These are phyloP conservation scores for Rosalia funebris DNA, from an alignment of 2,888 invertebrate species.

Conservation along the genomic window DNA sequence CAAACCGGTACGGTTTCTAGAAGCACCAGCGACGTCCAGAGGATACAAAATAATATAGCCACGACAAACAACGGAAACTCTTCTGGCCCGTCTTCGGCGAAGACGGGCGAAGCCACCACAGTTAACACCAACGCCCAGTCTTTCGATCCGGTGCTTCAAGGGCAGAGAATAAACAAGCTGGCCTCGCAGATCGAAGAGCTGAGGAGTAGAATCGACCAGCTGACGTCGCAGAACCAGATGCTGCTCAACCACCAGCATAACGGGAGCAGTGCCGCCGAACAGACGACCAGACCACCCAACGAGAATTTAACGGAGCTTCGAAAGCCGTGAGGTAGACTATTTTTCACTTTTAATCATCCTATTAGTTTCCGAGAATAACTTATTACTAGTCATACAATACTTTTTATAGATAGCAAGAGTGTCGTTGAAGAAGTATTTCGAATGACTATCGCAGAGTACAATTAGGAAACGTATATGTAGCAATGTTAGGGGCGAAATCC, in stretches of 20 bases:
- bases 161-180: conserved; percentile 57
- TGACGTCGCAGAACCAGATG: conserved; percentile 56
- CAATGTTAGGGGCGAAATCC: background rate
- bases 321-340: conserved; percentile 39
- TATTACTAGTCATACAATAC: conserved; percentile 49
- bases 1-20: background rate
- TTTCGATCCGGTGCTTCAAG: conserved; percentile 51
- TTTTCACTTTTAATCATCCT: too few relatives aligned
- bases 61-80: background rate
- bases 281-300: conserved; percentile 39
- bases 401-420: conserved; percentile 16
- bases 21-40: background rate
- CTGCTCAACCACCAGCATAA: conserved; percentile 44
- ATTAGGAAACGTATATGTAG: conserved; percentile 4
- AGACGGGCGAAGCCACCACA: background rate
- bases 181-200: conserved; percentile 60
- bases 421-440: conserved; percentile 21
- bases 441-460: conserved; percentile 15
- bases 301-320: conserved; percentile 45
- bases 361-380: conserved; percentile 43
- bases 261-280: conserved; percentile 29
- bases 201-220: conserved; percentile 56
- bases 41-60: background rate
- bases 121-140: background rate
- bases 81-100: conserved; percentile 3